phyloP scores from a whole-genome alignment of 2,888 invertebrate species.

The Capitulum mitella region DNA sequence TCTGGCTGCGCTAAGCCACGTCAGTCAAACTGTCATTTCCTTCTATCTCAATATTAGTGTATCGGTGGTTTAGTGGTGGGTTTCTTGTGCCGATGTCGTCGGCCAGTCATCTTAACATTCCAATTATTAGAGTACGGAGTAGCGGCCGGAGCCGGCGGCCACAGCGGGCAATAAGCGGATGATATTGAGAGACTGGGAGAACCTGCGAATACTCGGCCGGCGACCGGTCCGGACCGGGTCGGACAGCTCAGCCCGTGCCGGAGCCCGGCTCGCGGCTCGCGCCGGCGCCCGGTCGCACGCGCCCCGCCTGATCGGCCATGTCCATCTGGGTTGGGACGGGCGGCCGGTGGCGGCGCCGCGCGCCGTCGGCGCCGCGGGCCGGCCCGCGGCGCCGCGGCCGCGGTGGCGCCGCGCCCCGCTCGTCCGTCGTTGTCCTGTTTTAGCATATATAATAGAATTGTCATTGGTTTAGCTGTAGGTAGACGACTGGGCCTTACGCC shows the following conservation, averaged over 20 bases:
- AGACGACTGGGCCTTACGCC: slow-evolving; percentile 11
- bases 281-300: too few relatives aligned
- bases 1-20: background rate
- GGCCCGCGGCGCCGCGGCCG: background rate
- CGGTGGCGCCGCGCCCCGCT: background rate
- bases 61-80: slow-evolving; percentile 19
- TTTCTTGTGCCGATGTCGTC: background rate
- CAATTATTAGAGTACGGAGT: slow-evolving; percentile 6
- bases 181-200: slow-evolving; percentile 1
- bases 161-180: slow-evolving; percentile 7
- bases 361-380: slow-evolving; percentile 10
- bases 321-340: slow-evolving; percentile 29
- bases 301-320: slow-evolving; percentile 26
- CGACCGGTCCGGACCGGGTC: too few relatives aligned
- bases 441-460: slow-evolving; percentile 20
- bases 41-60: slow-evolving; percentile 14
- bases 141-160: background rate
- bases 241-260: too few relatives aligned
- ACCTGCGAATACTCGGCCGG: slow-evolving; percentile 21
- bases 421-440: slow-evolving; percentile 26
- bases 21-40: background rate
- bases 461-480: slow-evolving; percentile 22
- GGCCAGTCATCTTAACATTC: slow-evolving; percentile 7
- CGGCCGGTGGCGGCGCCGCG: background rate
- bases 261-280: too few relatives aligned